Base-by-base conservation (phyloP, 2,888 invertebrate species). In the Drosophila algonquin region DNA sequence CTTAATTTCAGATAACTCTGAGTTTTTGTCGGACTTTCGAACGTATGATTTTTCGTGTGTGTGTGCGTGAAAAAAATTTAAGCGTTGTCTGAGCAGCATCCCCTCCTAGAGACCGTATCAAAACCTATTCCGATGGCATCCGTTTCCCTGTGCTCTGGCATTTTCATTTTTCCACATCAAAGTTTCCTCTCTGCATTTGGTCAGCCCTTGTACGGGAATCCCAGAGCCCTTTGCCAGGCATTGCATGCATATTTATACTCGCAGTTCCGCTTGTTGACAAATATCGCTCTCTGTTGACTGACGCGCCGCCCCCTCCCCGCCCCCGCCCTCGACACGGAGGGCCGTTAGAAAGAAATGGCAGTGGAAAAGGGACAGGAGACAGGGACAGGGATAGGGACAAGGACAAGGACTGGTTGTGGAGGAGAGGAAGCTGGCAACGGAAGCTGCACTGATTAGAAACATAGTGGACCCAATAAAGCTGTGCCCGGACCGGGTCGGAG, bases 371-470 rank as follows among this genome's bases (percentile, higher is more conserved):
- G 44, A 35, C 21, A n/a, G 47, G 40, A 21, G 40, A 27, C 27
- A 27, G 52, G 50, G 32, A 35, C 27, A n/a, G n/a, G 24, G 40
- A 27, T 6, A 27, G 52, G 50, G 35, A 35, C 27, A 30, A 24
- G 14, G n/a, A 45, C 27, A 8, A 27, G 63, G 44, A 35, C 21
- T 32, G 32, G 32, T 32, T 32, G 32, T 32, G 32, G 9, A 8
- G 9, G 9, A 16, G 45, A 44, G 27, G 16, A 27, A 16, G 4
- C 45, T 6, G 63, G 40, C 50, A 81, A 74, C 90, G 90, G 90
- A 90, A 90, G 87, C 85, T 87, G 81, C 80, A 77, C 87, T 90
- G 90, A 90, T 90, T 90, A 90, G 90, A 90, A 90, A 87, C 80
- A 75, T 81, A 75, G 87, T 80, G 14, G 40, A 14, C 14, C 40